Evolutionary conservation across 2,888 invertebrate species (phyloP).

Genomic region (Drosophila flavopinicola): DNA sequence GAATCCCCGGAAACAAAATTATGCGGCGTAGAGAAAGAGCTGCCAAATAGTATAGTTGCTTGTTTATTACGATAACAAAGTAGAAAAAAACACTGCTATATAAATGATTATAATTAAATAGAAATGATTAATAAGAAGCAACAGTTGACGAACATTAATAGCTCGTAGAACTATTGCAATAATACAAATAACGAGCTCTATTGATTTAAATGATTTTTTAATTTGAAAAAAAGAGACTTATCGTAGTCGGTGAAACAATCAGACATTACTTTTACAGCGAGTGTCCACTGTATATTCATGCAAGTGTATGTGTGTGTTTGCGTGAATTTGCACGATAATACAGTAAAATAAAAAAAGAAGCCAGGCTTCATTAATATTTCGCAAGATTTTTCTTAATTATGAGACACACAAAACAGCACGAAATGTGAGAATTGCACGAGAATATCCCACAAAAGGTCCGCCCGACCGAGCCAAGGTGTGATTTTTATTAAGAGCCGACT

Average conservation of each 20-base stretch:
- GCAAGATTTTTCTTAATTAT: conserved; percentile 77
- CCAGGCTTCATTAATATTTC: conserved; percentile 52
- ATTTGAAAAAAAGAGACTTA: neutral
- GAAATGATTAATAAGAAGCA: neutral
- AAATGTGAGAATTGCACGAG: conserved; percentile 55
- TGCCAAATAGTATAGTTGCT: neutral
- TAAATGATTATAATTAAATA: conserved; percentile 1
- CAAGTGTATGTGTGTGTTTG: conserved; percentile 5
- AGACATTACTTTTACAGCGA: conserved; percentile 3
- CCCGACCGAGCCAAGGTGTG: conserved; percentile 46
- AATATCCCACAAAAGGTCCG: conserved; percentile 52
- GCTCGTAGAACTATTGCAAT: too few relatives aligned
- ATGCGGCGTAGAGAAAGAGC: neutral
- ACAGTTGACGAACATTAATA: too few relatives aligned
- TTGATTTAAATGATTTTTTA: neutral
- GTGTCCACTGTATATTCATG: conserved; percentile 13
- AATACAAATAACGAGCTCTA: too few relatives aligned
- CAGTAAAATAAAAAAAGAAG: conserved; percentile 19
- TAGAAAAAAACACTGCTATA: neutral
- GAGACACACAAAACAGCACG: conserved; percentile 50
- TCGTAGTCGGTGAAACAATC: too few relatives aligned
- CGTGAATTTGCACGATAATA: conserved; percentile 27
- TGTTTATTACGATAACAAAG: neutral
- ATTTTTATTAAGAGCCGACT: conserved; percentile 31
- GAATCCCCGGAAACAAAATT: conserved; percentile 1